These are phyloP conservation scores for Palythoa grandis DNA, from an alignment of 92 coral and sea anemone species.

Conservation along the genomic window DNA sequence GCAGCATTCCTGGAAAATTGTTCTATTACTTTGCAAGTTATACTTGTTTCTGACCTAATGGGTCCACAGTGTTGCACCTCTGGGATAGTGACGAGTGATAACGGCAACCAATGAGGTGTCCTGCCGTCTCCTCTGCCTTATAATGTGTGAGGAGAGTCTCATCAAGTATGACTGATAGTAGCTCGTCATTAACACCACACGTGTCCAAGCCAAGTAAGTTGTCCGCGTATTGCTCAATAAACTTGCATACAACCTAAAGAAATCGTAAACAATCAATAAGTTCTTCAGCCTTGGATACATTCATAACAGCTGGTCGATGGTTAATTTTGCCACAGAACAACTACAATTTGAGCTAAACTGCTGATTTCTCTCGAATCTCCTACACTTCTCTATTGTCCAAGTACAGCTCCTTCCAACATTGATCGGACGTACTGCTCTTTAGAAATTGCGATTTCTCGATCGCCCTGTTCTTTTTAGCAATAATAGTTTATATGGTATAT, in stretches of 20 bases:
- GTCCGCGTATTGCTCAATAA: constrained; percentile 64
- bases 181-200: constrained; percentile 70
- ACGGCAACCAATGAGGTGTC: constrained; percentile 73
- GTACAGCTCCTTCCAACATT: too few relatives aligned
- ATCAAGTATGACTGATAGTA: constrained; percentile 53
- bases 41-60: constrained; percentile 14
- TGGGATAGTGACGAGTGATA: constrained; percentile 50
- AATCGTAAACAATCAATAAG: background rate
- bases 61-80: constrained; percentile 65
- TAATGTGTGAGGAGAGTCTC: constrained; percentile 50
- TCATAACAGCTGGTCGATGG: background rate
- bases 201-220: constrained; percentile 72
- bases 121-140: constrained; percentile 55
- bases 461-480: too few relatives aligned
- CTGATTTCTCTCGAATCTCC: too few relatives aligned
- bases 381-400: too few relatives aligned
- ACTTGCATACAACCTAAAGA: constrained; percentile 56
- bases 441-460: too few relatives aligned
- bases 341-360: too few relatives aligned
- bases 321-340: background rate
- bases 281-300: background rate
- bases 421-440: too few relatives aligned
- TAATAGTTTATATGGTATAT: too few relatives aligned
- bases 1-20: background rate
- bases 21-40: background rate